Percentiles rank a stretch among this genome's conserved stretches.
phyloP scores from a whole-genome alignment of 2,113 vertebrate genomes.

The Brachypodius melanocephalos region DNA sequence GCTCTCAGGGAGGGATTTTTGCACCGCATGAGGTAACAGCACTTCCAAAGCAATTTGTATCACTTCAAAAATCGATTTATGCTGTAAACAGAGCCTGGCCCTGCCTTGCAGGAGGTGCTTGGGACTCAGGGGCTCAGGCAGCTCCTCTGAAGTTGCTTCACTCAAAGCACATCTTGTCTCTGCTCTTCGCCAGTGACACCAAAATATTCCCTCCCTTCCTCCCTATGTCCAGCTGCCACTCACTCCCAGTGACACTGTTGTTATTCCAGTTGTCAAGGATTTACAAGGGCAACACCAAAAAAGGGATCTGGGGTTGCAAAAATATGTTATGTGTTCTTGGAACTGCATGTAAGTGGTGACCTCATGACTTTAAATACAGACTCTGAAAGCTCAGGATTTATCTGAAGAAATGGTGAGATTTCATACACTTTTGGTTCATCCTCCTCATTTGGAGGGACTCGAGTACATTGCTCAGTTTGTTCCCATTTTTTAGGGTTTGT shows the following conservation, averaged over 20 bases:
- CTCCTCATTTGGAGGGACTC: background rate
- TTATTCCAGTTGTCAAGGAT: slow-evolving; percentile 28
- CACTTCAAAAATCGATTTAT: background rate
- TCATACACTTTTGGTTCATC: background rate
- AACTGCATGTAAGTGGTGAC: slow-evolving; percentile 28
- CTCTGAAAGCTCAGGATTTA: background rate
- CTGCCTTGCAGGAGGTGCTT: background rate
- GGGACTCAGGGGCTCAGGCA: background rate
- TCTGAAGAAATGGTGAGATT: background rate
- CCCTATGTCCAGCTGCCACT: slow-evolving; percentile 24
- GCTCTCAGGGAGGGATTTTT: background rate
- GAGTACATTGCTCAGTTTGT: background rate
- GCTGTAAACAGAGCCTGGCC: background rate
- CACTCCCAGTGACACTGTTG: slow-evolving; percentile 6
- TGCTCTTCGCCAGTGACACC: background rate
- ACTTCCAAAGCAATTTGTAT: background rate
- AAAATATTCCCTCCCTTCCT: background rate
- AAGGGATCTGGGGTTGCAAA: slow-evolving; percentile 51
- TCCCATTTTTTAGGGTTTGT: background rate
- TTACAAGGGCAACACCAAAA: slow-evolving; percentile 52
- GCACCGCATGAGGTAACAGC: background rate
- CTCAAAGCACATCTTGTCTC: background rate
- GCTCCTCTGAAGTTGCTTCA: background rate
- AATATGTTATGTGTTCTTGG: slow-evolving; percentile 54
- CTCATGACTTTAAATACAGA: slow-evolving; percentile 54